Evolutionary conservation across 2,797 vertebrate species (phyloP).

Genomic region (Potorous gilbertii): DNA sequence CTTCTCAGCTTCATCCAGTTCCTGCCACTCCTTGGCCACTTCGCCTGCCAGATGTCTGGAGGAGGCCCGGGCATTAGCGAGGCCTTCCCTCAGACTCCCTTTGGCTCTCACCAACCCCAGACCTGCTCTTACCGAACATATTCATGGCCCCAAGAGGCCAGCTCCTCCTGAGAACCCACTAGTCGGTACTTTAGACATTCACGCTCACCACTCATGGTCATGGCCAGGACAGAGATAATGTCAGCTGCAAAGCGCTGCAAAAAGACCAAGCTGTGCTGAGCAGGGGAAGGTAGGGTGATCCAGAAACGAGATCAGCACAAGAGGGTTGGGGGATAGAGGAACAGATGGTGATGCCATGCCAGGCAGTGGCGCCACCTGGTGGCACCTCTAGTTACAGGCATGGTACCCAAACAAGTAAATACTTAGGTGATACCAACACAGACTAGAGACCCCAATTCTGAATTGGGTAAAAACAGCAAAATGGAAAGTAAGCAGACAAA

Average conservation of each 20-base stretch:
- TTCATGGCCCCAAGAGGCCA: constrained; percentile 99
- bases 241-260: constrained; percentile 95
- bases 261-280: constrained; percentile 44
- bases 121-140: constrained; percentile 92
- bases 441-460: not conserved
- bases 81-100: not conserved
- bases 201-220: constrained; percentile 98
- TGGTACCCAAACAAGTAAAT: not conserved
- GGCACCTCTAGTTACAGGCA: not conserved
- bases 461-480: not conserved
- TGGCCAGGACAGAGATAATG: constrained; percentile 97
- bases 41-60: constrained; percentile 95
- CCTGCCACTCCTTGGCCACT: constrained; percentile 99
- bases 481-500: not conserved
- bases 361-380: not conserved
- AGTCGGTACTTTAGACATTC: constrained; percentile 98
- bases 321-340: too few relatives aligned
- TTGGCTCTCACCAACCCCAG: not conserved
- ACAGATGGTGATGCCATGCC: not conserved
- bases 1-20: constrained; percentile 96
- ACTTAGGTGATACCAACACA: not conserved
- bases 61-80: not conserved
- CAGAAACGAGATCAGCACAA: too few relatives aligned
- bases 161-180: constrained; percentile 95
- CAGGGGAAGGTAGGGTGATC: not conserved